Evolutionary conservation across 2,113 vertebrate species (phyloP), one percentile per base, ranked within the genome.

Genomic region (Tautogolabrus adspersus): DNA sequence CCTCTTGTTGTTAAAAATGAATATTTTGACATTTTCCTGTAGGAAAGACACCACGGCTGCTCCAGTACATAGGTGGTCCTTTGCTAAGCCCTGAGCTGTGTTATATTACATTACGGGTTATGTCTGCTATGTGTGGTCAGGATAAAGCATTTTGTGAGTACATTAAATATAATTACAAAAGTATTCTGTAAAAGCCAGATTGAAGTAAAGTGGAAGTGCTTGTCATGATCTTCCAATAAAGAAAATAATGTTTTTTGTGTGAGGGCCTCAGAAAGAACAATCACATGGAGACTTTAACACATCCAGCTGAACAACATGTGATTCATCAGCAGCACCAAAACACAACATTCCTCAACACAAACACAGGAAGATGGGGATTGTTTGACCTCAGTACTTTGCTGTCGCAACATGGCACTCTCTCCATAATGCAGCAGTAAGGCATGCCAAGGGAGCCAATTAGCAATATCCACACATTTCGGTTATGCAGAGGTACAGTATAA

Each of bases 281-380:
- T 67, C 34, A n/a, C 23, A 57, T 22, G 15, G 23, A 70, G 59
- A 58, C 63, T 69, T 82, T 62, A 77, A 59, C 61, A 52, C 19
- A 19, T 66, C 54, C n/a, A 1, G 12, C 12, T 55, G 12, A 40
- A 47, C 62, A 71, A 42, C 40, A 44, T 51, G 52, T 15, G 44
- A 79, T 76, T 84, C 82, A 75, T 82, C 72, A 75, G 72, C n/a
- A 15, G 62, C 26, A 72, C 18, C 15, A 69, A 70, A 89, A 87
- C 42, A 84, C 55, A 73, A 80, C 89, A 93, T 94, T 94, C 93
- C 91, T 88, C 56, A 57, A 74, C 67, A 93, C 92, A 94, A 94
- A 93, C 59, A 34, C 87, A 93, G 93, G 91, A 94, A 93, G 86
- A 71, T 61, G 56, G 69, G 68, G 56, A 88, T 86, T 87, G 79